Evolutionary conservation across 2,888 invertebrate genomes (phyloP).

Genomic region (Eulithis testata): DNA sequence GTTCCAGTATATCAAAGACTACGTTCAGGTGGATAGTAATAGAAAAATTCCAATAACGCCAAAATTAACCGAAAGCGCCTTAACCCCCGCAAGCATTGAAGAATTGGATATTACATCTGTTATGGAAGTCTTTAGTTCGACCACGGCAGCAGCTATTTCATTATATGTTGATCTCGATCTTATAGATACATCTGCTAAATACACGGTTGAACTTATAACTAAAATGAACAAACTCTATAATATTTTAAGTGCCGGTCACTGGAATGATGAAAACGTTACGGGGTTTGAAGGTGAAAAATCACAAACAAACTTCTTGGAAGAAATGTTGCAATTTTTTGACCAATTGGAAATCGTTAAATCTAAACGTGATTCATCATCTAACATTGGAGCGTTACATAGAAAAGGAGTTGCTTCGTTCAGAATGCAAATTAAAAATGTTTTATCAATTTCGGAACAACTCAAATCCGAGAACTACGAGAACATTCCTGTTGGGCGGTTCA

Average conservation of each 20-base stretch:
- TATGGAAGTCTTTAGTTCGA: constrained; percentile 27
- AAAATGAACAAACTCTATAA: constrained; percentile 29
- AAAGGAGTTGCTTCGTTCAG: constrained; percentile 11
- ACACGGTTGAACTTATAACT: constrained; percentile 26
- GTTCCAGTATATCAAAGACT: constrained; percentile 25
- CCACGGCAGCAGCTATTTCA: constrained; percentile 37
- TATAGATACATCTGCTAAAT: constrained; percentile 21
- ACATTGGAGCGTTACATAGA: neutral
- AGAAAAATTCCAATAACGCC: constrained; percentile 26
- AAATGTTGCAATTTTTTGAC: constrained; percentile 18
- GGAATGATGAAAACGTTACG: constrained; percentile 7
- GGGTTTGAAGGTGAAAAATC: constrained; percentile 9
- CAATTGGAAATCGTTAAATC: constrained; percentile 13
- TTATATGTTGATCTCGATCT: constrained; percentile 23
- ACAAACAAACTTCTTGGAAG: constrained; percentile 6
- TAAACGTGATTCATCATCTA: neutral
- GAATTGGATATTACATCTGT: constrained; percentile 26
- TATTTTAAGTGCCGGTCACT: constrained; percentile 18
- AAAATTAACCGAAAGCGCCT: constrained; percentile 24
- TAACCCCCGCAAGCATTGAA: constrained; percentile 18
- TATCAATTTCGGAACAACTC: constrained; percentile 17
- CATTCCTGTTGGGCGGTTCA: constrained; percentile 25
- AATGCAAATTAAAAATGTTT: constrained; percentile 18
- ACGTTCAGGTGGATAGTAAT: constrained; percentile 22
- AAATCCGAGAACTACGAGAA: constrained; percentile 8